These are phyloP conservation scores for Halictus quadricinctus DNA, from an alignment of 2,888 invertebrate genomes.

Conservation along the genomic window DNA sequence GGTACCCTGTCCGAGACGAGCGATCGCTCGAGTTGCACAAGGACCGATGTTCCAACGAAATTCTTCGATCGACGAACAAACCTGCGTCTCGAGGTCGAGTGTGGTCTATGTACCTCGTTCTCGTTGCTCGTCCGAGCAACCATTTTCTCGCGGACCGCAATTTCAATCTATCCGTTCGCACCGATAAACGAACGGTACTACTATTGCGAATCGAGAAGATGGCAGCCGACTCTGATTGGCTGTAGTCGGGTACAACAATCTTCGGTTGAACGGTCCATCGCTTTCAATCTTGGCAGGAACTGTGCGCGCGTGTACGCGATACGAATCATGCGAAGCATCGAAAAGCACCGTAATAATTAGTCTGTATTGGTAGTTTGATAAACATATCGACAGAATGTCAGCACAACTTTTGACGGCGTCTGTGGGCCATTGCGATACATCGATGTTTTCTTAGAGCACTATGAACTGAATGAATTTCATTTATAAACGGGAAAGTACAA, in stretches of 20 bases:
- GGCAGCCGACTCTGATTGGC: background rate
- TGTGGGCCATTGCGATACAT: no score
- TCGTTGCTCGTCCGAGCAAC: background rate
- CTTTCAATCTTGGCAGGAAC: background rate
- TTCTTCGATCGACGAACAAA: background rate
- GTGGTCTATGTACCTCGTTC: no score
- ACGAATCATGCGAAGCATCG: no score
- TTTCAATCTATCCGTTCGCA: background rate
- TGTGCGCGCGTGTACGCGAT: no score
- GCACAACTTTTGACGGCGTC: no score
- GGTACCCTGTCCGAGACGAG: slow-evolving; percentile 25
- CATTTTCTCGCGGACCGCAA: background rate
- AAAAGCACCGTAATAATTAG: no score
- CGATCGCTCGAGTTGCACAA: background rate
- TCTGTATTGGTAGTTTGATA: no score
- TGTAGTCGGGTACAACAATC: background rate
- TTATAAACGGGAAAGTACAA: no score
- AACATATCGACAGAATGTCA: no score
- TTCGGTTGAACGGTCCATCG: background rate
- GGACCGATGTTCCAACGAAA: slow-evolving; percentile 8
- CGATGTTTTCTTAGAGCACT: no score
- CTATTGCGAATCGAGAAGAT: background rate
- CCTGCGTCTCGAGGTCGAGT: background rate
- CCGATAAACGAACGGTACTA: background rate
- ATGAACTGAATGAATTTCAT: no score